Base-by-base conservation (phyloP, 1,140 invertebrate genomes). In the Augochlora pura region DNA sequence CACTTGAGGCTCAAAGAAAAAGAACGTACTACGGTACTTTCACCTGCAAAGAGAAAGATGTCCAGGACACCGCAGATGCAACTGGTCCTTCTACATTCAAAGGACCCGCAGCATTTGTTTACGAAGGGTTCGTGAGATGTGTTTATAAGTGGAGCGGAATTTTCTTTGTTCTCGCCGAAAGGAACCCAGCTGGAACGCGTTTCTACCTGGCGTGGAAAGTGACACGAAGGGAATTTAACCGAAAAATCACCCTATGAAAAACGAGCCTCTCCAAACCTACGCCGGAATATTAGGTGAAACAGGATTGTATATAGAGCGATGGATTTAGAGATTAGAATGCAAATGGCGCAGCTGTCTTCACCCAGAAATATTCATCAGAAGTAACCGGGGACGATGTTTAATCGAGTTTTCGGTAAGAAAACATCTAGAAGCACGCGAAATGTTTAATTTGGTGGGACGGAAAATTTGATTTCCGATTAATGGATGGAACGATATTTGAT, bases 91-190 rank as follows among this genome's bases (percentile, higher is more conserved):
- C 72, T 59, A 2, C 65, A 69, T 10, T 63, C 60, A n/a, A 32
- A 23, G 25, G 6, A 71, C 57, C 70, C 77, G 75, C 73, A 68
- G 81, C 73, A 86, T 86, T 81, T 89, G 86, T 90, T 90, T 90
- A 86, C 87, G 83, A 72, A 85, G 88, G 88, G 85, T 82, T 87
- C 80, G 79, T 77, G 80, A 86, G 81, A 87, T 80, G 88, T 88
- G 88, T 88, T 86, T 88, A 81, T 85, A 88, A 90, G 86, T 89
- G 87, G 85, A 89, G 87, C 85, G 86, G 85, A 74, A 46, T 73
- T 67, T 49, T 65, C 85, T 91, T 91, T 91, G 88, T 90, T 91
- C 86, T 76, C 81, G 81, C 71, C 84, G 80, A 65, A 63, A 78
- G 74, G 81, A 70, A 80, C 73, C 52, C 57, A 57, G 83, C 70